phyloP scores from a whole-genome alignment of 2,888 invertebrate species.

The Eurytoma adleriae region DNA sequence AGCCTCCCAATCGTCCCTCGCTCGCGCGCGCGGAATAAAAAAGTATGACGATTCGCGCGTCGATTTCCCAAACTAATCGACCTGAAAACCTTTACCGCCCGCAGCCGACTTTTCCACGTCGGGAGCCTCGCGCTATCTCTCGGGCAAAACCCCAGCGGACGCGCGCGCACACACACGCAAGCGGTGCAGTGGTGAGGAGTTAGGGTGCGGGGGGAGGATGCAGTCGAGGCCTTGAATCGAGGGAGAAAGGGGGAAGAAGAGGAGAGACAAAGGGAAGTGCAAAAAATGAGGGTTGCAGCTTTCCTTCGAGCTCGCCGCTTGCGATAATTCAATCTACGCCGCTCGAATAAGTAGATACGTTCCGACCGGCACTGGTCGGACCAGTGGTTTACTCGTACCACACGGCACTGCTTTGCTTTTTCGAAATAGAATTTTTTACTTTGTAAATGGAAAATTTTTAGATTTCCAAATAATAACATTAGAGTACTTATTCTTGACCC shows the following conservation, averaged over 20 bases:
- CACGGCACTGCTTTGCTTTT: too few relatives aligned
- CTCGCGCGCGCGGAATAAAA: not conserved
- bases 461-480: too few relatives aligned
- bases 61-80: constrained; percentile 50
- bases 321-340: too few relatives aligned
- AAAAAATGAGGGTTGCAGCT: not conserved
- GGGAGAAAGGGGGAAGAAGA: not conserved
- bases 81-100: constrained; percentile 37
- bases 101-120: constrained; percentile 7
- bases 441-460: too few relatives aligned
- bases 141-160: constrained; percentile 5
- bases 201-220: not conserved
- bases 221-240: not conserved
- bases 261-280: constrained; percentile 11
- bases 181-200: not conserved
- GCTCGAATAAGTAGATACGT: too few relatives aligned
- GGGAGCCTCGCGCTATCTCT: not conserved
- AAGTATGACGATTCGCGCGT: constrained; percentile 19
- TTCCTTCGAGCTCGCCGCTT: too few relatives aligned
- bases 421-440: too few relatives aligned
- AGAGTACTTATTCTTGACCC: too few relatives aligned
- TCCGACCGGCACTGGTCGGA: too few relatives aligned
- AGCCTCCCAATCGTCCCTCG: not conserved
- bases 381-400: too few relatives aligned
- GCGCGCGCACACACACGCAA: not conserved